These are phyloP conservation scores for Zhuqinia jingwanae DNA, from an alignment of 2,888 invertebrate species.

Conservation along the genomic window DNA sequence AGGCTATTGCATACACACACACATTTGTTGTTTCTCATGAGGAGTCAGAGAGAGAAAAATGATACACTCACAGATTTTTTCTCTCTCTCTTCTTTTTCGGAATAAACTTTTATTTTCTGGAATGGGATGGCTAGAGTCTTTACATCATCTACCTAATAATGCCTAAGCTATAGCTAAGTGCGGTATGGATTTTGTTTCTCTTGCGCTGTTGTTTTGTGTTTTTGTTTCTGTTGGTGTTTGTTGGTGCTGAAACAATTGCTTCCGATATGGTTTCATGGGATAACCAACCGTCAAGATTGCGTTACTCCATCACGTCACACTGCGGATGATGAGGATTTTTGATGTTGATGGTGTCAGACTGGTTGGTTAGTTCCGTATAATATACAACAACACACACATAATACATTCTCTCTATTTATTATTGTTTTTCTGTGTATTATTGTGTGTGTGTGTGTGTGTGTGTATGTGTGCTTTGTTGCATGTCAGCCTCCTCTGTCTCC, in stretches of 20 bases:
- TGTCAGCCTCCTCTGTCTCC: slow-evolving; percentile 6
- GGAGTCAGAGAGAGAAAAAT: not conserved
- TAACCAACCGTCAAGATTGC: slow-evolving; percentile 70
- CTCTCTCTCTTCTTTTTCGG: not conserved
- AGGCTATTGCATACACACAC: not conserved
- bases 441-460: not conserved
- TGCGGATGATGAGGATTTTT: slow-evolving; percentile 27
- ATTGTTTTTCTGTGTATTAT: not conserved
- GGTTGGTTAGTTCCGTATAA: slow-evolving; percentile 29
- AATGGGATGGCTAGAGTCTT: not conserved
- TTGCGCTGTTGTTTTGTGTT: not conserved
- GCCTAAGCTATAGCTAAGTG: not conserved
- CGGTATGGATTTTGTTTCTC: slow-evolving; percentile 14
- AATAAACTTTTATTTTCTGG: not conserved
- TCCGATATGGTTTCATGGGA: slow-evolving; percentile 66
- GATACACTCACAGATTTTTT: slow-evolving; percentile 15
- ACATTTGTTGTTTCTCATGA: slow-evolving; percentile 54
- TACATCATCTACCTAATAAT: no score
- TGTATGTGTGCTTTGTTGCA: slow-evolving; percentile 8
- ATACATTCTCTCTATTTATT: slow-evolving; percentile 8
- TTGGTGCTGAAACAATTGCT: slow-evolving; percentile 61
- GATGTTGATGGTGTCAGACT: slow-evolving; percentile 67
- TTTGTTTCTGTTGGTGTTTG: slow-evolving; percentile 45
- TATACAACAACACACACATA: slow-evolving; percentile 1
- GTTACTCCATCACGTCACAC: slow-evolving; percentile 46